These are phyloP conservation scores for Stratiolaelaps scimitus DNA, from an alignment of 1,140 invertebrate species.

Conservation along the genomic window DNA sequence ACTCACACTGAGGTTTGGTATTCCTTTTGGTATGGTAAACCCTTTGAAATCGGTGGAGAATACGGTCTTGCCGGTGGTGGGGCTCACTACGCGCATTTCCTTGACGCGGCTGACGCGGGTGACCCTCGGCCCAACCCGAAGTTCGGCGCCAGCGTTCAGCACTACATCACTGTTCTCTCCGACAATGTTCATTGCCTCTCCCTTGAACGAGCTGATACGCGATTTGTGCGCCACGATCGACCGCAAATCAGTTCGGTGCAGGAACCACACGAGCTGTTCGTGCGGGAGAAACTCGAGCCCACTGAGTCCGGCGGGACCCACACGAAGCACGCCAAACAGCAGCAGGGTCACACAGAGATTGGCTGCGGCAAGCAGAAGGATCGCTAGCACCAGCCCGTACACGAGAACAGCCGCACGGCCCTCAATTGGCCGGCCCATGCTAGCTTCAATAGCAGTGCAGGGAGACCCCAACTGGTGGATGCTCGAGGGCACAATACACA, in stretches of 20 bases:
- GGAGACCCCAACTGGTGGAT: no score
- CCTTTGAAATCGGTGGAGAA: slow-evolving; percentile 61
- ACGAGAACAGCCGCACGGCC: slow-evolving; percentile 25
- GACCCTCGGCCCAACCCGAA: slow-evolving; percentile 46
- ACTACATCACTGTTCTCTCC: slow-evolving; percentile 36
- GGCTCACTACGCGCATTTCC: slow-evolving; percentile 54
- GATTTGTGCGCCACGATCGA: slow-evolving; percentile 45
- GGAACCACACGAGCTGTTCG: slow-evolving; percentile 62
- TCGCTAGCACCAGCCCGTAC: slow-evolving; percentile 11
- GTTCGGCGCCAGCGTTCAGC: slow-evolving; percentile 34
- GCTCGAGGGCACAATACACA: slow-evolving; percentile 8
- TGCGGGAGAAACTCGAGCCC: slow-evolving; percentile 68
- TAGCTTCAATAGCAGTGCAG: not conserved
- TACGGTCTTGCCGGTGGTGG: slow-evolving; percentile 49
- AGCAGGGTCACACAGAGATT: slow-evolving; percentile 36
- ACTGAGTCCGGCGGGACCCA: slow-evolving; percentile 60
- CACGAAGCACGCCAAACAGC: slow-evolving; percentile 52
- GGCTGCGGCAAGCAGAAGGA: slow-evolving; percentile 2
- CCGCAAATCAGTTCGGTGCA: slow-evolving; percentile 61
- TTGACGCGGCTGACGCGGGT: slow-evolving; percentile 55
- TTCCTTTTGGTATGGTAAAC: slow-evolving; percentile 55
- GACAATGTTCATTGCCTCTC: slow-evolving; percentile 55
- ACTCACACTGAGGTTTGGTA: slow-evolving; percentile 54
- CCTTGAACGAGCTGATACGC: slow-evolving; percentile 57
- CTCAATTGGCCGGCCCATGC: slow-evolving; percentile 27